Evolutionary conservation across 2,113 vertebrate species (phyloP).

Genomic region (Pelecanoides urinatrix): DNA sequence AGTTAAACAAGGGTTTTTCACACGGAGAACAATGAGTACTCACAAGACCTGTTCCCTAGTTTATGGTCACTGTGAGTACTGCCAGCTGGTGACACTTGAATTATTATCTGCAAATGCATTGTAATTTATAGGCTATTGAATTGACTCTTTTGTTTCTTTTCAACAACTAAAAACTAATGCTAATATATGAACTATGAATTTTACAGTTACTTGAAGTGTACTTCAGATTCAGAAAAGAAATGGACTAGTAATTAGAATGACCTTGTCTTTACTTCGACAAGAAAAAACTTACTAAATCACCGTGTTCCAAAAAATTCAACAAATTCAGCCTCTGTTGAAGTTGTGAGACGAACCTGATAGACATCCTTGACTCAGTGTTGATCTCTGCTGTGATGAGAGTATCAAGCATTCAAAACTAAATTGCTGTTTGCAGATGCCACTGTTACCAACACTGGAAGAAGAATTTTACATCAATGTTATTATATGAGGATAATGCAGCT

Average conservation of each 20-base stretch:
- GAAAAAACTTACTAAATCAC: not conserved
- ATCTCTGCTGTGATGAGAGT: conserved; percentile 26
- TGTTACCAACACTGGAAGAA: conserved; percentile 38
- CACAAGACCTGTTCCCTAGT: not conserved
- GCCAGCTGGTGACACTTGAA: not conserved
- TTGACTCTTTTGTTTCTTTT: not conserved
- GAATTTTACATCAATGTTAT: conserved; percentile 55
- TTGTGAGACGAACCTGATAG: not conserved
- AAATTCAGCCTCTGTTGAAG: not conserved
- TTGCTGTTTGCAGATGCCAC: conserved; percentile 41
- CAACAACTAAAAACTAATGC: not conserved
- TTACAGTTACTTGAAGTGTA: not conserved
- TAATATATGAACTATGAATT: not conserved
- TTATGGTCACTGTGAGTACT: not conserved
- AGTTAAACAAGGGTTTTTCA: not conserved
- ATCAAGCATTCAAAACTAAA: conserved; percentile 23
- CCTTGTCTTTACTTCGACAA: not conserved
- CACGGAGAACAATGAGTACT: not conserved
- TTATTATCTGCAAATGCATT: not conserved
- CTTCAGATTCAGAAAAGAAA: not conserved
- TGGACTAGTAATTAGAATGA: not conserved
- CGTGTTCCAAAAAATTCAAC: not conserved
- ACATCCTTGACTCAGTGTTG: conserved; percentile 30
- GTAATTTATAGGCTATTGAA: not conserved
- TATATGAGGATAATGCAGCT: conserved; percentile 41